Conservation (phyloP, 92 coral and sea anemone species). For the Muricea muricata region DNA sequence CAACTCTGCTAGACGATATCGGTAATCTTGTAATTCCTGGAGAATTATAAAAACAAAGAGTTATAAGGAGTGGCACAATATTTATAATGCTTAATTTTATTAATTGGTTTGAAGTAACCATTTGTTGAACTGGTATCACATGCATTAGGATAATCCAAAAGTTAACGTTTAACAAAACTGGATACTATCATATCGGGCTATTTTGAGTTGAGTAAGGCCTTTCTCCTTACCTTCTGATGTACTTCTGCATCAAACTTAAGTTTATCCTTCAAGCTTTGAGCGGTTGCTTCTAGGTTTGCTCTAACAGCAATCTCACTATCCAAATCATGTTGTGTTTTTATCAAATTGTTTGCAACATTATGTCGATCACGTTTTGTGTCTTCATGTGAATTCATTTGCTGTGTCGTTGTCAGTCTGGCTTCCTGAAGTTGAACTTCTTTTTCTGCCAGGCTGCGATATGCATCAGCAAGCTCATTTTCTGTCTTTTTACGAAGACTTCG, state of each 20-base stretch:
- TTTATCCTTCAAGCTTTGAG: constrained; percentile 85
- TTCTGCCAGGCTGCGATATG: constrained; percentile 87
- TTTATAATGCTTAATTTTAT: too few species aligned
- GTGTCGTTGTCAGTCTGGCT: constrained; percentile 90
- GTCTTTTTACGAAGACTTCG: constrained; percentile 76
- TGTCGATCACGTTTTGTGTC: constrained; percentile 93
- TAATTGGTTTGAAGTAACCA: too few species aligned
- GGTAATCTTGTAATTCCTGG: constrained; percentile 89
- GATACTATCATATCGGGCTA: too few species aligned
- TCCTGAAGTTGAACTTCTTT: constrained; percentile 90
- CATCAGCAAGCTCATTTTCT: constrained; percentile 95
- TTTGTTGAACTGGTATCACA: too few species aligned
- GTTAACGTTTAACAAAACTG: too few species aligned
- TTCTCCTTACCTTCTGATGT: constrained; percentile 87
- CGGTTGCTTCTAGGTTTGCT: constrained; percentile 80
- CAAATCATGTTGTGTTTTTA: constrained; percentile 88
- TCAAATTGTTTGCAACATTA: constrained; percentile 74
- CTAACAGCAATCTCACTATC: constrained; percentile 86
- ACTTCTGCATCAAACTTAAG: constrained; percentile 82
- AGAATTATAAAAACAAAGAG: background rate
- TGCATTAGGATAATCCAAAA: too few species aligned
- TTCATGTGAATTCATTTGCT: constrained; percentile 93
- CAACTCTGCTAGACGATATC: constrained; percentile 83
- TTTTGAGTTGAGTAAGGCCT: too few species aligned
- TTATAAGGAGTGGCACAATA: background rate